Base-by-base conservation (phyloP, 1,140 invertebrate species). In the Nebria ingens region DNA sequence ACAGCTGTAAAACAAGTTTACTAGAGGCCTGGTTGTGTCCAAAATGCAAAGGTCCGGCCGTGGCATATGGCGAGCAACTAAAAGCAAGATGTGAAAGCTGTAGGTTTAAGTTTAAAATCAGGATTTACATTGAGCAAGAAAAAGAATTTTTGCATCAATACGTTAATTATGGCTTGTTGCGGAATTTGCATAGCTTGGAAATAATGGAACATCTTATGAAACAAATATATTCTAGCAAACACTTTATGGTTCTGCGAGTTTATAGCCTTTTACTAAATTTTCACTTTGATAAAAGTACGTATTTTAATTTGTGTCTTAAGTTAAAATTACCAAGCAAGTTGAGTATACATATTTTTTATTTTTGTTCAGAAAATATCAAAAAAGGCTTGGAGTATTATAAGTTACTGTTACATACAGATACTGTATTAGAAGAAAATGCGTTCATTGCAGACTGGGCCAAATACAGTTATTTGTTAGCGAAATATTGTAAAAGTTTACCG, bases 141-240 rank as follows among this genome's bases (percentile, higher is more conserved):
- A 6, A 34, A 34, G 25, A 34, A 34, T 34, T 34, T 6, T n/a
- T 34, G 25, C n/a, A n/a, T 34, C 25, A 34, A 34, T 9, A 34
- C 25, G 25, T 9, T 6, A n/a, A 34, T 6, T 34, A 34, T n/a
- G 25, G n/a, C n/a, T 9, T n/a, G n/a, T 9, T n/a, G 6, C 6
- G n/a, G 64, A 60, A 49, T 62, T 23, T 34, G 6, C 6, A 52
- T 22, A 21, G 17, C 21, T 52, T 23, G 20, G 11, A 52, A 19
- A 2, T 12, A 51, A 51, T 19, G 12, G 20, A 51, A 19, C 49
- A 51, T 6, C 6, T 34, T 34, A 34, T 34, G 25, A 34, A n/a
- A 34, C 25, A n/a, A n/a, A 34, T 34, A 6, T 34, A 34, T 34
- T 34, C 6, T 34, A n/a, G n/a, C n/a, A 34, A 34, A 34, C 25